These are phyloP conservation scores for Tamandua tetradactyla DNA, from an alignment of 2,797 vertebrate species.

Conservation along the genomic window DNA sequence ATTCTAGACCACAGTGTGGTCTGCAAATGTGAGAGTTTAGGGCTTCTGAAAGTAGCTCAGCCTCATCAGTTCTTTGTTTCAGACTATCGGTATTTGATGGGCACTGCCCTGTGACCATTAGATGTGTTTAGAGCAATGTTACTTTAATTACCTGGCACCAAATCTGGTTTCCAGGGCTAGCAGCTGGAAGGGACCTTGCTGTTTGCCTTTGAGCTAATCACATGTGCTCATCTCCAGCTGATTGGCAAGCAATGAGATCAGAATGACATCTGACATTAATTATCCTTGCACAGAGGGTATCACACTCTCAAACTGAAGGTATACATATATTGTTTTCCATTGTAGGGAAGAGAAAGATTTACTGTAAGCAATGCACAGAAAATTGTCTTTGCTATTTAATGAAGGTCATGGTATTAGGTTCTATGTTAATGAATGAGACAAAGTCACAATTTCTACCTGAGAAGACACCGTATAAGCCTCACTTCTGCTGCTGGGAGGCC, in stretches of 20 bases:
- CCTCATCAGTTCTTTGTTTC: not conserved
- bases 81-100: not conserved
- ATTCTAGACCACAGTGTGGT: not conserved
- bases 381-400: not conserved
- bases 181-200: not conserved
- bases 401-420: not conserved
- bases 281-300: not conserved
- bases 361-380: not conserved
- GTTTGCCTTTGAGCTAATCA: slow-evolving; percentile 14
- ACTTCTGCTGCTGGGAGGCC: not conserved
- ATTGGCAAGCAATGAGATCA: not conserved
- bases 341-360: not conserved
- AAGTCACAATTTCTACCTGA: not conserved
- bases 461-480: not conserved
- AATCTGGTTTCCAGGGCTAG: not conserved
- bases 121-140: not conserved
- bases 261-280: not conserved
- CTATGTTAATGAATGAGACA: not conserved
- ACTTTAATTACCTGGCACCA: not conserved
- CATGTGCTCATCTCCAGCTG: not conserved
- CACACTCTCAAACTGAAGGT: not conserved
- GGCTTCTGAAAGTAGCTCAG: not conserved
- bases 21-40: not conserved
- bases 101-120: not conserved
- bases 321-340: not conserved